Percentiles rank a stretch among this genome's conserved stretches.
Evolutionary conservation across 2,797 vertebrate species (phyloP).

Genomic region (Bradypodion pumilum): DNA sequence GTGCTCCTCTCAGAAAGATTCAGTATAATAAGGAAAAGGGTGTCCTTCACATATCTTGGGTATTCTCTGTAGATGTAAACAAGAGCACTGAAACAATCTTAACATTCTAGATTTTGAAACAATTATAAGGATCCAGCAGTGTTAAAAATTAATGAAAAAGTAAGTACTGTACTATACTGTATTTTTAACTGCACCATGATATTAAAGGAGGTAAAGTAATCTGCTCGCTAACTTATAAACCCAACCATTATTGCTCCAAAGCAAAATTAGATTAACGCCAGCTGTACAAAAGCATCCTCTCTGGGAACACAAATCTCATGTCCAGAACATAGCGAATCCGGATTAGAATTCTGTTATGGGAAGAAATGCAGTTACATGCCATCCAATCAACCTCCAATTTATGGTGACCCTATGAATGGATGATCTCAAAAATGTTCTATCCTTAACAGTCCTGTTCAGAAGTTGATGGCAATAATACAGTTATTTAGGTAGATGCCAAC

Average conservation of each 20-base stretch:
- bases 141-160: neutral
- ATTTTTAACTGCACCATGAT: slow-evolving; percentile 24
- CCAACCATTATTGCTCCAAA: slow-evolving; percentile 32
- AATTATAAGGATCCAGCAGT: neutral
- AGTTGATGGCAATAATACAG: slow-evolving; percentile 19
- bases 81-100: neutral
- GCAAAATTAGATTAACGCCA: slow-evolving; percentile 51
- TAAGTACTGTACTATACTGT: neutral
- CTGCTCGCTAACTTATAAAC: slow-evolving; percentile 44
- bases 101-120: neutral
- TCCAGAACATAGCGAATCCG: slow-evolving; percentile 23
- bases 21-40: neutral
- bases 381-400: no score
- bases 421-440: no score
- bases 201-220: slow-evolving; percentile 13
- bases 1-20: neutral
- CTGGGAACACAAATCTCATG: slow-evolving; percentile 30
- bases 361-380: slow-evolving; percentile 6
- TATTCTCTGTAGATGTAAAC: neutral
- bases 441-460: no score
- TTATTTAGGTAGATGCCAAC: slow-evolving; percentile 15
- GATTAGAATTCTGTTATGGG: slow-evolving; percentile 46
- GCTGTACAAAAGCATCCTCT: slow-evolving; percentile 26
- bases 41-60: neutral
- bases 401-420: no score